Conservation (phyloP, 1,140 invertebrate species). For the Panulirus ornatus region DNA sequence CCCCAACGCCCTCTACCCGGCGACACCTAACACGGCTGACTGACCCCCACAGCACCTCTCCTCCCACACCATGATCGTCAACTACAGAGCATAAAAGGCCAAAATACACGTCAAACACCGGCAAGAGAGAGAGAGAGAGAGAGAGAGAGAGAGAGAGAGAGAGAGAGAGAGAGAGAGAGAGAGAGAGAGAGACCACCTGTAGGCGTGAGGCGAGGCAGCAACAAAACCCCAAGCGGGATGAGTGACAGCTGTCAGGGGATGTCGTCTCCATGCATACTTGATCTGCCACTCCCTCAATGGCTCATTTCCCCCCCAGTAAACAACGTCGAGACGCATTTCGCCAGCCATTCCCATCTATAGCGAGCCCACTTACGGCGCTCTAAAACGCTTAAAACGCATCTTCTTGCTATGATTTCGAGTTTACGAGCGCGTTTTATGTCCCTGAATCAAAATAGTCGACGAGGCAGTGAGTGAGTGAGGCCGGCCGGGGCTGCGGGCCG, state of each 20-base stretch:
- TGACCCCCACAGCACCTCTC: too few relatives aligned
- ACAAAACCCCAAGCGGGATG: slow-evolving; percentile 22
- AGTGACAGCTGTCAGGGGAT: slow-evolving; percentile 37
- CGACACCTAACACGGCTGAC: too few relatives aligned
- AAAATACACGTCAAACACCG: too few relatives aligned
- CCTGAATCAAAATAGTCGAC: slow-evolving; percentile 2
- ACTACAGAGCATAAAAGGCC: too few relatives aligned
- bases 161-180: slow-evolving; percentile 34
- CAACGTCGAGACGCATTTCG: slow-evolving; percentile 41
- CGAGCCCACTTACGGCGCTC: slow-evolving; percentile 47
- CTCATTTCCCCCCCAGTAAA: slow-evolving; percentile 50
- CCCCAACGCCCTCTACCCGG: not conserved
- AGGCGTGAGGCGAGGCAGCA: not conserved
- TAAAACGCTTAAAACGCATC: slow-evolving; percentile 61
- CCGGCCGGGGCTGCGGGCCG: too few relatives aligned
- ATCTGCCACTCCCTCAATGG: slow-evolving; percentile 50
- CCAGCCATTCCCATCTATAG: slow-evolving; percentile 46
- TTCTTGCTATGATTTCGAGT: slow-evolving; percentile 39
- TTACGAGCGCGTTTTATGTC: slow-evolving; percentile 32
- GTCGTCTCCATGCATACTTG: slow-evolving; percentile 52
- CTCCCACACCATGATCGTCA: too few relatives aligned
- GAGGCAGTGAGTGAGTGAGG: not conserved
- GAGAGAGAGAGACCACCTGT: slow-evolving; percentile 34
- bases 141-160: slow-evolving; percentile 18
- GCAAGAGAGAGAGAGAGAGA: too few relatives aligned